Base-by-base conservation (phyloP, 1,140 invertebrate species). In the Pectinophora gossypiella region DNA sequence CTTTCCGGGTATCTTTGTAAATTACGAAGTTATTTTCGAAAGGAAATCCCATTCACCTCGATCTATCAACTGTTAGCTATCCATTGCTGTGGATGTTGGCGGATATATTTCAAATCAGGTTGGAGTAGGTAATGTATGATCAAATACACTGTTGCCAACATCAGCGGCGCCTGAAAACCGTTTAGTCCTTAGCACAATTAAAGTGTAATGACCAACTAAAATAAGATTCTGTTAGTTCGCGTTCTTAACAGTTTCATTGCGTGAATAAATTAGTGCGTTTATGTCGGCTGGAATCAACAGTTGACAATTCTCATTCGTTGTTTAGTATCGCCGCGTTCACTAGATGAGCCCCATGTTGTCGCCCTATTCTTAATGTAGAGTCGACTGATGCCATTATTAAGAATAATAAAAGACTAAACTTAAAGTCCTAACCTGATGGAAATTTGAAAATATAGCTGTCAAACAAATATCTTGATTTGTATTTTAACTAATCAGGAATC, bases 131-230 rank as follows among this genome's bases (percentile, higher is more conserved):
- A 32, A 32, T 32, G 27, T 32, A 32, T 32, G n/a, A 32, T 32
- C 9, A 32, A 32, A 32, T 32, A 12, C n/a, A 32, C 47, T 49
- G 27, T 32, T 48, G 44, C 16, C 20, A 38, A 36, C 43, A 46
- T 52, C 53, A 45, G 27, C 15, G 27, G 36, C 21, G 40, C 43
- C n/a, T 40, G 54, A 50, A 50, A 32, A 32, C 27, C 27, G 27
- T 32, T 32, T 48, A 50, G 56, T 49, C 59, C 51, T 59, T 50
- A 57, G 48, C 54, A 59, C 56, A 59, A 59, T 64, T 59, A 64
- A 42, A 49, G 46, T 38, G 58, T 59, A 57, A 62, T 54, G 51
- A 51, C 45, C 15, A 23, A 43, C 56, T 57, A 59, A 59, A 64
- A 64, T 63, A 59, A 59, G 52, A 47, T 48, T 12, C 19, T 42